Percentiles rank a stretch among this genome's conserved stretches.
phyloP scores from a whole-genome alignment of 2,113 vertebrate genomes.

The Tychaedon coryphoeus region DNA sequence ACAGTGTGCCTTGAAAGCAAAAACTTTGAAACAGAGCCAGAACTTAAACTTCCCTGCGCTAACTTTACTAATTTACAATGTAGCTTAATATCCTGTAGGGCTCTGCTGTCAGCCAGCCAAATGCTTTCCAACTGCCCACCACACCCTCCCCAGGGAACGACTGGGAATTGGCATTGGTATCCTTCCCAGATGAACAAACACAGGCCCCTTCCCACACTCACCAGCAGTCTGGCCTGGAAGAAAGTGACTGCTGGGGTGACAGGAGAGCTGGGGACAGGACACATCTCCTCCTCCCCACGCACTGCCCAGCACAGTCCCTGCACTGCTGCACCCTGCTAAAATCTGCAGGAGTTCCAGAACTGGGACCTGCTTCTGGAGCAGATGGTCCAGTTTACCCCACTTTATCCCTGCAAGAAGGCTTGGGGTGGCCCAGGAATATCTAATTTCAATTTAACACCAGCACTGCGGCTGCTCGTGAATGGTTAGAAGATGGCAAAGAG shows the following conservation, averaged over 20 bases:
- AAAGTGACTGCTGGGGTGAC: accelerated
- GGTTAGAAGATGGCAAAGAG: neutral
- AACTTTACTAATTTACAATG: neutral
- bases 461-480: neutral
- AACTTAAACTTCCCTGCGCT: neutral
- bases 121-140: neutral
- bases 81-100: neutral
- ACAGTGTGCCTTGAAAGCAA: neutral
- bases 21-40: neutral
- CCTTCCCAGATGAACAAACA: neutral
- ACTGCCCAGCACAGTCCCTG: accelerated
- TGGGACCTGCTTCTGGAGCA: neutral
- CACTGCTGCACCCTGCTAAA: neutral
- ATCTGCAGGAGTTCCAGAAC: neutral
- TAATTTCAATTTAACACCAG: neutral
- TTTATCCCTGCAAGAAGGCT: neutral
- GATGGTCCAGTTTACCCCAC: neutral
- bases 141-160: neutral
- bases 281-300: accelerated
- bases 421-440: neutral
- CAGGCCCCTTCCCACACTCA: accelerated
- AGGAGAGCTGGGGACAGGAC: neutral
- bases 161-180: neutral
- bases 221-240: accelerated
- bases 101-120: neutral